Base-by-base conservation (phyloP, 2,113 vertebrate species). In the Apteryx owenii region DNA sequence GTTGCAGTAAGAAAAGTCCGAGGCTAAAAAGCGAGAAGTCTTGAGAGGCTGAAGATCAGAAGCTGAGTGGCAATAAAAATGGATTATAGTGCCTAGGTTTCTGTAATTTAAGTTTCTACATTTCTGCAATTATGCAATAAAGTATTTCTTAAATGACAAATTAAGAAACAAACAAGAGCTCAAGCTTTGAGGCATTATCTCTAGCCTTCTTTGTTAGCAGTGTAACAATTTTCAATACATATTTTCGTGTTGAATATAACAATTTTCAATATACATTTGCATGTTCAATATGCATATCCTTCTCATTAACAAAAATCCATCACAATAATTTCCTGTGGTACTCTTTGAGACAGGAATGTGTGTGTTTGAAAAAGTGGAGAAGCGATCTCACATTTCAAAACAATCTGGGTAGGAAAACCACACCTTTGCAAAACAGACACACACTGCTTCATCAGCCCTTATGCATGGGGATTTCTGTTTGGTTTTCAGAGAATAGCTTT, bases 331-430 rank as follows among this genome's bases (percentile, higher is more conserved):
- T 89, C 68, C 38, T 44, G n/a, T 62, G 84, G 38, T 78, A 61
- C 15, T 78, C 31, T 19, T 14, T 5, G 7, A 71, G 86, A 42
- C 33, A 1, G 12, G 2, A 33, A 44, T 94, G 77, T 50, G 82
- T 92, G 31, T 62, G 84, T 51, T 54, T 58, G 71, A 95, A 93
- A 86, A 96, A 88, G 85, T 20, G 73, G 85, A 97, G 96, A 87
- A 70, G 38, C 51, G 36, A 95, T 83, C 68, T 92, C 73, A 69
- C 22, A 20, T 97, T 98, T 96, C 89, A 58, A 93, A 97, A 95
- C 51, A 93, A 13, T 58, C 81, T 78, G 69, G 26, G 26, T 82
- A 96, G 95, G 97, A 98, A 94, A 97, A 33, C 88, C 76, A 86
- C 94, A 94, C 83, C 96, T 94, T 94, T 96, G 80, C 61, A 90